These are phyloP conservation scores for Diplolepis rosae DNA, from an alignment of 2,888 invertebrate species.

Conservation along the genomic window DNA sequence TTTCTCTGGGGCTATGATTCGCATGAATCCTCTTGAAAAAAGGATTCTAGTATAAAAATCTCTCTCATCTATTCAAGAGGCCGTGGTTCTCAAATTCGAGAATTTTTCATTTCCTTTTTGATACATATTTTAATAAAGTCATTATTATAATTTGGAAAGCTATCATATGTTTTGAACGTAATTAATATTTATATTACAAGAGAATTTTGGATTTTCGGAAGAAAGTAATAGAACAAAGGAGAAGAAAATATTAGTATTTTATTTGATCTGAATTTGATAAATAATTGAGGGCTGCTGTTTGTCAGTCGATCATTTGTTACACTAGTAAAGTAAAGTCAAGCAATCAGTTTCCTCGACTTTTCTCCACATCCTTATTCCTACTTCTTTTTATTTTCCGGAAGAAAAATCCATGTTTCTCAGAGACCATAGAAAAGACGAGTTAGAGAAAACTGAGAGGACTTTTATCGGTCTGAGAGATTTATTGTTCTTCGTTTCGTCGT, in stretches of 20 bases:
- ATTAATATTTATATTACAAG: no score
- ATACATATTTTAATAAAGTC: not conserved
- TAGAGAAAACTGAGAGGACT: slow-evolving; percentile 1
- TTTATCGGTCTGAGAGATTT: slow-evolving; percentile 44
- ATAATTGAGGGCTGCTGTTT: not conserved
- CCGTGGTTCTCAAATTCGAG: slow-evolving; percentile 22
- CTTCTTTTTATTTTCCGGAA: slow-evolving; percentile 1
- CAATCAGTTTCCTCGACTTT: slow-evolving; percentile 17
- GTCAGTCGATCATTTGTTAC: not conserved
- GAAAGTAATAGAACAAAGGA: not conserved
- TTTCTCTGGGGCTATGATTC: slow-evolving; percentile 38
- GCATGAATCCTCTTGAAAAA: slow-evolving; percentile 37
- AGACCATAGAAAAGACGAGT: not conserved
- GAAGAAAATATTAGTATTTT: no score
- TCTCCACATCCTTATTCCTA: not conserved
- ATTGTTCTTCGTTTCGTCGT: slow-evolving; percentile 51
- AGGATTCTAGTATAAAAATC: slow-evolving; percentile 40
- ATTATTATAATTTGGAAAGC: no score
- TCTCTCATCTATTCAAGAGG: slow-evolving; percentile 29
- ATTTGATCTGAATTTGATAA: no score
- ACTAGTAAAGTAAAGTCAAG: not conserved
- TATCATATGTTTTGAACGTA: no score
- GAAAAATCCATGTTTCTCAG: not conserved
- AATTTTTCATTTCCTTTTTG: not conserved
- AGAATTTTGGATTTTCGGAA: not conserved